Evolutionary conservation across 2,797 vertebrate species (phyloP), one percentile per base, ranked within the genome.

Genomic region (Poeciliopsis presidionis): DNA sequence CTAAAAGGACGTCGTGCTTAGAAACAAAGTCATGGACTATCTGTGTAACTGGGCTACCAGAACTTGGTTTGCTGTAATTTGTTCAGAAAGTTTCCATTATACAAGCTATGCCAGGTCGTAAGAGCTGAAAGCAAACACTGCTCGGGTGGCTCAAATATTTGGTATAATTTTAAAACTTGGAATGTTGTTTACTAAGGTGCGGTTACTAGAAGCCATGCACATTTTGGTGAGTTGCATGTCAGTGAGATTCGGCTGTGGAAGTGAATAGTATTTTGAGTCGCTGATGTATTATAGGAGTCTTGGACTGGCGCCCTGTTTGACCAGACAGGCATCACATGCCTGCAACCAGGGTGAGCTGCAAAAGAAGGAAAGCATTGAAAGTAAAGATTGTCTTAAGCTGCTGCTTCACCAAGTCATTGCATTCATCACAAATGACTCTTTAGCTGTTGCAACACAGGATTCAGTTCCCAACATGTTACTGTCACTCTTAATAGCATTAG

Each of bases 301-400:
- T 76, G 76, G 77, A 76, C 76, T 77, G 72, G 76, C 39, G 72
- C 84, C 90, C 78, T 67, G 81, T 83, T 79, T 85, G 82, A 91
- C 82, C 90, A 94, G 91, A 92, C 87, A 74, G 87, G 91, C 84
- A 86, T 80, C 55, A 33, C 43, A 63, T 14, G 4, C 78, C 30
- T 12, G 28, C 55, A 86, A 16, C 90, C 92, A 92, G 88, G 78
- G 79, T 75, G 84, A 78, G 80, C 75, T 84, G 65, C 74, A 55
- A 53, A 53, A 77, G 75, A 16, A 65, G 47, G 77, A 47, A 53
- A 78, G 43, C 43, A 65, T 57, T 7, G 67, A 74, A 47, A 46
- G 39, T 45, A 33, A 45, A 45, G 36, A 77, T 25, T 47, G 61
- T 46, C 67, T 25, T 28, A 43, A 71, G 30, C 28, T 73, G 9